Evolutionary conservation across 2,113 vertebrate species (phyloP), one percentile per base, ranked within the genome.

Genomic region (Chaetura pelagica): DNA sequence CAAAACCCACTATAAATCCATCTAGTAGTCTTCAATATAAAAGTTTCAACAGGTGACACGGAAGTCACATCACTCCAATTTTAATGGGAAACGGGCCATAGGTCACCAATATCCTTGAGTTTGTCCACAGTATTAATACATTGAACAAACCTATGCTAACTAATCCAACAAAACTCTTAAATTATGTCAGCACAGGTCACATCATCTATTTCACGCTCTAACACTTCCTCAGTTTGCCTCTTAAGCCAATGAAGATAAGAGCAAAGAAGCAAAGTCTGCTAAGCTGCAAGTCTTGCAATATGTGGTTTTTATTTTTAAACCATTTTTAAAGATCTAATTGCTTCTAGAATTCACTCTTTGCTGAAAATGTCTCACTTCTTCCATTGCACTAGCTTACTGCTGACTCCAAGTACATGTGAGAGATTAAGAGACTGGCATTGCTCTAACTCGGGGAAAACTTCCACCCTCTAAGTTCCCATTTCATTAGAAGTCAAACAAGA

Each of bases 61-160:
- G 20, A 52, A 86, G 20, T 30, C 5, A 2, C 0, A 0, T 16
- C 18, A 17, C 27, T 75, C 11, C 29, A 78, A 1, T 3, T 58
- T 1, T 21, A 29, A 34, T 5, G n/a, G 12, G 15, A 84, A 69
- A 62, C 11, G 12, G 7, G 18, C 13, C 66, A 57, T 9, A 84
- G 32, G 29, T 62, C 72, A 59, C 46, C 29, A 49, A 69, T 67
- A 54, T 22, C 10, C 74, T 51, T 55, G 51, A 62, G 35, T 76
- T 76, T 77, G 32, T 44, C 27, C 67, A 55, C 35, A 46, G 14
- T 35, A 63, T n/a, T 26, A 79, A 40, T 22, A 34, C 0, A 0
- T 34, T 38, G 30, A 80, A 35, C 27, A 86, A 96, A 73, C n/a
- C 6, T 55, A 4, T 5, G 21, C 4, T 23, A 62, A 42, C 15